Conservation (phyloP, 2,113 vertebrate genomes). For the Bettongia penicillata region DNA sequence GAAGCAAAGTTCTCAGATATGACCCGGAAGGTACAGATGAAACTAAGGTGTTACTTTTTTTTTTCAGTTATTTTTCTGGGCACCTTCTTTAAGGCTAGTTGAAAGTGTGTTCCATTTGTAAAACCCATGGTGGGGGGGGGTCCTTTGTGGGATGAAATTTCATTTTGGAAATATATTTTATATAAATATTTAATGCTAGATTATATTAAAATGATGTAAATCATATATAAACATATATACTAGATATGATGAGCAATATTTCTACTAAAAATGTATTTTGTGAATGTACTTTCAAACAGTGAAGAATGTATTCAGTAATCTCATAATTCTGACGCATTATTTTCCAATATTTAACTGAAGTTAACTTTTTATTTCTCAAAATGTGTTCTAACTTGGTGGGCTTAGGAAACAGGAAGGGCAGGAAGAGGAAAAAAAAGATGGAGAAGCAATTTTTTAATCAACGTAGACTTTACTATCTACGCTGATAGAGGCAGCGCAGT, state of each 20-base stretch:
- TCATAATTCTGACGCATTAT: constrained; percentile 15
- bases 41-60: constrained; percentile 64
- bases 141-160: constrained; percentile 37
- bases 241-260: constrained; percentile 29
- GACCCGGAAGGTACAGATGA: constrained; percentile 73
- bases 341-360: constrained; percentile 36
- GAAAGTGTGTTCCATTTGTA: constrained; percentile 34
- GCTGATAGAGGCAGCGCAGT: not conserved
- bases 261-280: not conserved
- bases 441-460: not conserved
- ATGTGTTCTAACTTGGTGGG: constrained; percentile 22
- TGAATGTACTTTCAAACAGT: not conserved
- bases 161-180: constrained; percentile 44
- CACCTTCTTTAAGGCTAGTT: constrained; percentile 59
- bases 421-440: not conserved
- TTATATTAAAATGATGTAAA: not conserved
- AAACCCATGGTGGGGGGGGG: not conserved
- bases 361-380: constrained; percentile 39
- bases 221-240: not conserved
- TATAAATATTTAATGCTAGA: not conserved
- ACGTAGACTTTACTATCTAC: not conserved
- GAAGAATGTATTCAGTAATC: not conserved
- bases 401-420: not conserved
- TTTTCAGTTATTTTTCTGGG: constrained; percentile 53
- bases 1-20: constrained; percentile 72